Evolutionary conservation across 2,888 invertebrate species (phyloP), one percentile per base, ranked within the genome.

Genomic region (Sepioteuthis lessoniana): DNA sequence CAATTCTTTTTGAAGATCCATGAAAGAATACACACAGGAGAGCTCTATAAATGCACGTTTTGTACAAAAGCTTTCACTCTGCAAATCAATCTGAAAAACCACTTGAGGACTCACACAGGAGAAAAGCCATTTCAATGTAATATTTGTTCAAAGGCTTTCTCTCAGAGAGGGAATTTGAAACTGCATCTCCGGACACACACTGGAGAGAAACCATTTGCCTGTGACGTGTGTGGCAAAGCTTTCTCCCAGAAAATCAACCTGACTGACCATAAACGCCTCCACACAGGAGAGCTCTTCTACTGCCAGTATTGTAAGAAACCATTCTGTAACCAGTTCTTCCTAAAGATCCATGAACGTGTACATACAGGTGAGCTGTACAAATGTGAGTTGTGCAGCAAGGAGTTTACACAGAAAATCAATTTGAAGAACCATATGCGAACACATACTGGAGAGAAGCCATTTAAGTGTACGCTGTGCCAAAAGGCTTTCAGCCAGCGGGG

Each of bases 271-370:
- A 92, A 92, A 31, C 38, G 92, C 10, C 92, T 92, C 92, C 92
- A 92, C 42, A 92, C 92, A 21, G 92, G 92, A 28, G 92, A 92
- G 46, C 92, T 92, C 46, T 92, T 92, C n/a, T 92, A 92, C 47
- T 92, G 92, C 92, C 92, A 92, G 35, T 92, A 92, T 46, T 92
- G 92, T n/a, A 92, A 92, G 42, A 92, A 92, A 21, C 92, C 92
- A 92, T 92, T 92, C 21, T 92, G 92, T n/a, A 92, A 92, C 92
- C 92, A 92, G 92, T 92, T 92, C 47, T 92, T 92, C n/a, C 38
- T 92, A n/a, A 92, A 92, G n/a, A 92, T 92, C 47, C 92, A 92
- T 31, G 92, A 92, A 38, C 38, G 92, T 31, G 47, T 92, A 46
- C 92, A 92, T 10, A 92, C 92, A 3, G 92, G 92, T 19, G 92